A percentile compares a stretch with the other conserved stretches of the same genome.
Conservation (phyloP, 2,113 vertebrate genomes). For the Cyphomyrus discorhynchus region DNA sequence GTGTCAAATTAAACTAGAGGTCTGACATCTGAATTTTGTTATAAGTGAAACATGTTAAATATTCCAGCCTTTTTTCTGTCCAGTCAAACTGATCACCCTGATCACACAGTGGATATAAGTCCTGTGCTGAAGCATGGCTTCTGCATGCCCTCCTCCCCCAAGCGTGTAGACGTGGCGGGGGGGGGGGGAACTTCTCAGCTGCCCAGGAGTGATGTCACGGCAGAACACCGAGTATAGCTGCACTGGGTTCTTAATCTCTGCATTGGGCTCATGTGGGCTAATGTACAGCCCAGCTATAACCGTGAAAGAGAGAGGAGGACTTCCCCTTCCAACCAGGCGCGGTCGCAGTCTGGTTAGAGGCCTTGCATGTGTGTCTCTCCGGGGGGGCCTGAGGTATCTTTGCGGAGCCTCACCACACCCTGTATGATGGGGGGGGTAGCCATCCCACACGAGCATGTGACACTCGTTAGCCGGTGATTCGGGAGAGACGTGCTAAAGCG, state of each 20-base stretch:
- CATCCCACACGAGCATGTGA: background rate
- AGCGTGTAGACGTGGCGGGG: background rate
- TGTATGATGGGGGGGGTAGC: background rate
- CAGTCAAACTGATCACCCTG: background rate
- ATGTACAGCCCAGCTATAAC: background rate
- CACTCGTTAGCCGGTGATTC: background rate
- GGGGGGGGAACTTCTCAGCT: background rate
- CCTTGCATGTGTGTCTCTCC: background rate
- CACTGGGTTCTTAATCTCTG: background rate
- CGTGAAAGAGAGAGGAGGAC: background rate
- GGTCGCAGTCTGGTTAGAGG: background rate
- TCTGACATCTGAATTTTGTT: background rate
- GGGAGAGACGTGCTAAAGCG: background rate
- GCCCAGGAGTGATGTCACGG: background rate
- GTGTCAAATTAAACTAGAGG: background rate
- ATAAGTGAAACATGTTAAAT: background rate
- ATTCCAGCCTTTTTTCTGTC: background rate
- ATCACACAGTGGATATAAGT: background rate
- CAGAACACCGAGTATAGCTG: background rate
- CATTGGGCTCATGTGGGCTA: background rate
- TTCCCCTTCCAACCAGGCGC: background rate
- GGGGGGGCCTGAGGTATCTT: background rate
- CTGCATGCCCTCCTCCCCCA: background rate
- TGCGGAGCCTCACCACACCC: background rate
- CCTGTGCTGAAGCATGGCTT: background rate